These are phyloP conservation scores for Macrochelys suwanniensis DNA, from an alignment of 2,797 vertebrate species.

Conservation along the genomic window DNA sequence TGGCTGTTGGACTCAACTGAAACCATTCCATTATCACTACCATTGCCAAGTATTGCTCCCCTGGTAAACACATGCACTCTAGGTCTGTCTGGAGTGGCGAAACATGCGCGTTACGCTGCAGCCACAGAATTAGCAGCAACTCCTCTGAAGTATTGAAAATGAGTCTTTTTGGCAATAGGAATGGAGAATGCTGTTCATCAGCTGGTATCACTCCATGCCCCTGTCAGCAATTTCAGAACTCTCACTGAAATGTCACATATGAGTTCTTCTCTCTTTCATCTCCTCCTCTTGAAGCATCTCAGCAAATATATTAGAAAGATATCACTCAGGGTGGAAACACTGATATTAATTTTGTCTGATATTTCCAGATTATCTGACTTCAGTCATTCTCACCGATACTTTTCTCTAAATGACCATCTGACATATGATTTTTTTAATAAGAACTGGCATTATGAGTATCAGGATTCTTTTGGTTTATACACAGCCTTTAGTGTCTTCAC, in stretches of 20 bases:
- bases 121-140: neutral
- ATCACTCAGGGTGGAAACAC: neutral
- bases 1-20: accelerated
- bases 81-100: neutral
- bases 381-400: neutral
- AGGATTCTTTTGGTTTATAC: neutral
- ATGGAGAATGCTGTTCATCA: neutral
- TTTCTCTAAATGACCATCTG: neutral
- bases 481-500: neutral
- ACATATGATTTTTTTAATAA: neutral
- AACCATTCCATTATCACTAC: neutral
- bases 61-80: accelerated
- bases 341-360: neutral
- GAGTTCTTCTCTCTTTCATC: neutral
- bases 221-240: neutral
- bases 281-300: neutral
- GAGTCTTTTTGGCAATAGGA: neutral
- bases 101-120: neutral
- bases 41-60: neutral
- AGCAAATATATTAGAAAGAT: neutral
- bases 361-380: neutral
- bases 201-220: neutral
- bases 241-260: neutral
- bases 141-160: neutral
- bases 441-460: neutral